These are phyloP conservation scores for Lumbricus terrestris DNA, from an alignment of 2,888 invertebrate genomes.

Conservation along the genomic window DNA sequence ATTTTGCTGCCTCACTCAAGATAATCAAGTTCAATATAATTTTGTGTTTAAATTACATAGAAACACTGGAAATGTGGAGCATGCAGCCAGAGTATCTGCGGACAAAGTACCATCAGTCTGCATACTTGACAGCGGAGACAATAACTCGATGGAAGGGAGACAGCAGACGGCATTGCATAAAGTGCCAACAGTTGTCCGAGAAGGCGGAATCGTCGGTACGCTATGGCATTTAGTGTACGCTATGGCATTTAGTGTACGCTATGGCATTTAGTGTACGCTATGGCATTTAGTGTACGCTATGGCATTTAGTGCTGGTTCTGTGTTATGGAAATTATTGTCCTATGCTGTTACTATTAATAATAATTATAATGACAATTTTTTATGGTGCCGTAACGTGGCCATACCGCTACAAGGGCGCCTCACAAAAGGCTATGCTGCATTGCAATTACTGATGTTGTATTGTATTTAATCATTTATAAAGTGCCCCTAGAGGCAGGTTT, in stretches of 20 bases:
- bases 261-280: not conserved
- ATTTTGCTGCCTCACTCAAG: not conserved
- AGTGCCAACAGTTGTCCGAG: slow-evolving; percentile 6
- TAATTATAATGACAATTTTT: too few species aligned
- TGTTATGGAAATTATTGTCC: not conserved
- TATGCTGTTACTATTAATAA: not conserved
- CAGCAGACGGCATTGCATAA: not conserved
- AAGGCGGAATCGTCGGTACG: not conserved
- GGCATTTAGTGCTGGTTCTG: not conserved
- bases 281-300: not conserved
- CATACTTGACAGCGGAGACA: not conserved
- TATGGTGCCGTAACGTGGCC: too few species aligned
- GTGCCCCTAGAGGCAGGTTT: too few species aligned
- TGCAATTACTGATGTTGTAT: not conserved
- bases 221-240: too few species aligned
- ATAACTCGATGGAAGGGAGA: not conserved
- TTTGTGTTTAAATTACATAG: not conserved
- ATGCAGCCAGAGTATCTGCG: not conserved
- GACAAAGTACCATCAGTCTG: not conserved
- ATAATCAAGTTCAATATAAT: not conserved
- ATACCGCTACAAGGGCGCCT: too few species aligned
- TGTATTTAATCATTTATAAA: too few species aligned
- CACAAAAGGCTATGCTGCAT: too few species aligned
- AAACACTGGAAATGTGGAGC: slow-evolving; percentile 7
- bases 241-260: not conserved